Evolutionary conservation across 2,888 invertebrate genomes (phyloP).

Genomic region (Epinotia demarniana): DNA sequence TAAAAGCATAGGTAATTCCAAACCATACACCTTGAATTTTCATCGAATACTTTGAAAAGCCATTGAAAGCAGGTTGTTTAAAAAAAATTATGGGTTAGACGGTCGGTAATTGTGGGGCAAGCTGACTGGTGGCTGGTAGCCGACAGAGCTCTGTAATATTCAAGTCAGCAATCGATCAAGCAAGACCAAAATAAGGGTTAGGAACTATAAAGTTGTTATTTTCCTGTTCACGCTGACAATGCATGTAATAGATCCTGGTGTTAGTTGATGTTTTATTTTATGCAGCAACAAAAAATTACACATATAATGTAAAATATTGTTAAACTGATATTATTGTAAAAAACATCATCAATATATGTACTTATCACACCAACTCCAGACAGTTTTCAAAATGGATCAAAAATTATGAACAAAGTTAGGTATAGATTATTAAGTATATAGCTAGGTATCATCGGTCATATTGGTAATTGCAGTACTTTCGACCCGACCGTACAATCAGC

Average conservation of each 20-base stretch:
- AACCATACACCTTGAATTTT: not conserved
- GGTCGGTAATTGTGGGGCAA: constrained; percentile 21
- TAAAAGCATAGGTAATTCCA: not conserved
- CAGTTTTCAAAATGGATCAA: too few relatives aligned
- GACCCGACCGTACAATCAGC: too few relatives aligned
- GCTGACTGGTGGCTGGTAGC: constrained; percentile 18
- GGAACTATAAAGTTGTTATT: constrained; percentile 11
- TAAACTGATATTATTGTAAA: too few relatives aligned
- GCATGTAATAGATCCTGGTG: not conserved
- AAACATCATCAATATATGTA: too few relatives aligned
- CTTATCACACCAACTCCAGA: too few relatives aligned
- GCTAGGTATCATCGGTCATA: too few relatives aligned
- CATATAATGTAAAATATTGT: too few relatives aligned
- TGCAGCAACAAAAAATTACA: not conserved
- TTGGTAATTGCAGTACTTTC: too few relatives aligned
- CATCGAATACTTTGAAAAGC: not conserved
- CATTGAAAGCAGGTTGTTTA: not conserved
- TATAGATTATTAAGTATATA: too few relatives aligned
- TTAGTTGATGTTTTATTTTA: not conserved
- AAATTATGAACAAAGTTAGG: too few relatives aligned
- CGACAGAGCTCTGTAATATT: constrained; percentile 33
- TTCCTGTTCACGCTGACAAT: constrained; percentile 1
- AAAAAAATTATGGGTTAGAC: constrained; percentile 10
- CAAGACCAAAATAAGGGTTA: constrained; percentile 27
- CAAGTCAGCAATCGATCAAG: constrained; percentile 21